phyloP scores from a whole-genome alignment of 2,797 vertebrate species.

The Bradypodion pumilum region DNA sequence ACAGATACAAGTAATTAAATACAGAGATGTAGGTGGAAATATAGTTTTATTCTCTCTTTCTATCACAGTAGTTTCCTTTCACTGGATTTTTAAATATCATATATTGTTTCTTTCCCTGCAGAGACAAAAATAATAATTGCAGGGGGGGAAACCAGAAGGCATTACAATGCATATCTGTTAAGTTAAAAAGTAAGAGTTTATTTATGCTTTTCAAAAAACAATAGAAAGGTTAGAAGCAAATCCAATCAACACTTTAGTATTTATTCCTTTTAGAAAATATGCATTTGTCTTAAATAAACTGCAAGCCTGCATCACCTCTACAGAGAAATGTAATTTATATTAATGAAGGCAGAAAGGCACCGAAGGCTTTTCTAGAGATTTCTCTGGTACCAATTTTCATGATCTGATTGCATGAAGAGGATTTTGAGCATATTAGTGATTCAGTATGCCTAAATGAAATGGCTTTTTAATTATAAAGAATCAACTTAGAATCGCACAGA shows the following conservation, averaged over 20 bases:
- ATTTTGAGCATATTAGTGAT: slow-evolving; percentile 45
- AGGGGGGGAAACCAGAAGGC: slow-evolving; percentile 61
- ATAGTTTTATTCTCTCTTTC: slow-evolving; percentile 4
- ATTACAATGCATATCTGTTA: slow-evolving; percentile 37
- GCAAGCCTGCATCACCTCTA: slow-evolving; percentile 27
- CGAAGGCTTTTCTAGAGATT: slow-evolving; percentile 41
- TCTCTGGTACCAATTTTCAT: slow-evolving; percentile 60
- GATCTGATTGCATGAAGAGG: slow-evolving; percentile 53
- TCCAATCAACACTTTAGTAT: slow-evolving; percentile 46
- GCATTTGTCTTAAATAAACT: slow-evolving; percentile 13
- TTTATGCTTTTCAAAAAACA: slow-evolving; percentile 46
- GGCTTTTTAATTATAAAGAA: slow-evolving; percentile 44
- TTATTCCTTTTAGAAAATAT: slow-evolving; percentile 29
- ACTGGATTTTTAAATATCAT: slow-evolving; percentile 40
- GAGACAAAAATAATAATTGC: slow-evolving; percentile 62
- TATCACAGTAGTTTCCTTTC: slow-evolving; percentile 26
- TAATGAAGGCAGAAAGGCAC: slow-evolving; percentile 53
- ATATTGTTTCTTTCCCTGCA: slow-evolving; percentile 36
- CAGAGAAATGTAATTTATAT: slow-evolving; percentile 58
- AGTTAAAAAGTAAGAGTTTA: slow-evolving; percentile 42
- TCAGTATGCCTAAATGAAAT: slow-evolving; percentile 36
- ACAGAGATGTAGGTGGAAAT: background rate
- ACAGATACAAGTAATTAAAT: background rate
- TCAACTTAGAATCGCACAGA: slow-evolving; percentile 1
- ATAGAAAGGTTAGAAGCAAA: slow-evolving; percentile 58